Conservation (phyloP, 2,797 vertebrate genomes). For the Discoglossus pictus region DNA sequence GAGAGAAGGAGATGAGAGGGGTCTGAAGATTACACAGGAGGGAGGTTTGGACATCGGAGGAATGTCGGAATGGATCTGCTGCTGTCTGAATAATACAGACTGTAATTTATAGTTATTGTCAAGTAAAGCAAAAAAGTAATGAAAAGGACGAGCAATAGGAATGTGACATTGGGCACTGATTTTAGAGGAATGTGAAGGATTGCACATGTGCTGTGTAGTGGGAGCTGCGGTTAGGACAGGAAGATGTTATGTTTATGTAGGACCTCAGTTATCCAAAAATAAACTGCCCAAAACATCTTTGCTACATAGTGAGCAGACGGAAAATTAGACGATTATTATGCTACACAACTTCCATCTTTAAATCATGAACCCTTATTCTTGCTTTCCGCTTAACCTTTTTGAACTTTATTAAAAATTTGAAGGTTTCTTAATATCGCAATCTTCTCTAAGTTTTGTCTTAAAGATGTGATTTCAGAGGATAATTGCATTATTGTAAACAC, state of each 20-base stretch:
- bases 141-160: constrained; percentile 17
- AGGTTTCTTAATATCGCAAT: no score
- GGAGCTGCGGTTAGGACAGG: constrained; percentile 26
- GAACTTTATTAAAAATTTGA: no score
- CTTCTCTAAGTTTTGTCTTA: no score
- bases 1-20: no score
- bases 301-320: no score
- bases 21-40: no score
- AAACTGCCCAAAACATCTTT: background rate
- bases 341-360: no score
- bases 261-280: constrained; percentile 44
- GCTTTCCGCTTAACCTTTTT: no score
- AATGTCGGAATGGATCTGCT: constrained; percentile 25
- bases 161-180: constrained; percentile 21
- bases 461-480: no score
- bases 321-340: no score
- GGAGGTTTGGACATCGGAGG: background rate
- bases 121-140: constrained; percentile 22
- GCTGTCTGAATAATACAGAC: constrained; percentile 23
- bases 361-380: no score
- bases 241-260: constrained; percentile 34
- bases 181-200: constrained; percentile 22
- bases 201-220: constrained; percentile 14
- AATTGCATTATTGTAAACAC: no score
- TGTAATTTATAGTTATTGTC: constrained; percentile 14